Percentiles rank a stretch among this genome's conserved stretches.
phyloP scores from a whole-genome alignment of 2,888 invertebrate genomes.

The Drosophila eohydei region DNA sequence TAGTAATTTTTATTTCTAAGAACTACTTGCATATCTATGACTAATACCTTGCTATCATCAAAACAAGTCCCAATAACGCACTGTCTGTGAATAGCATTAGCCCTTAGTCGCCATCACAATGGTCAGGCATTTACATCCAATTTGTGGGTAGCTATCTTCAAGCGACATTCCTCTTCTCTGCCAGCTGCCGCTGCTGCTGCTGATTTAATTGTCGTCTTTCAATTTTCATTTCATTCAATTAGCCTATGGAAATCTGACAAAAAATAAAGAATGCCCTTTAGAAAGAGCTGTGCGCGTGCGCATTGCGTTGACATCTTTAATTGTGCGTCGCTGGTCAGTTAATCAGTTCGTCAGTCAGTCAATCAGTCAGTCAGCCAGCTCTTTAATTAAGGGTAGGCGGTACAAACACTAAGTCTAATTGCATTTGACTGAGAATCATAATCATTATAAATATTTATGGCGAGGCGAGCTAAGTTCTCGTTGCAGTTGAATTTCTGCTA shows the following conservation, averaged over 20 bases:
- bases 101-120: constrained; percentile 35
- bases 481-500: background rate
- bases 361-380: constrained; percentile 2
- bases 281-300: constrained; percentile 55
- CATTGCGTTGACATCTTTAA: constrained; percentile 58
- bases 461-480: background rate
- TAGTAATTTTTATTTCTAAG: constrained; percentile 28
- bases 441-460: constrained; percentile 7
- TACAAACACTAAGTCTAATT: constrained; percentile 60
- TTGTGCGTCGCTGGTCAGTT: constrained; percentile 47
- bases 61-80: constrained; percentile 39
- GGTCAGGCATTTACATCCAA: constrained; percentile 39
- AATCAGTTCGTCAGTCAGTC: constrained; percentile 15
- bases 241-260: constrained; percentile 71
- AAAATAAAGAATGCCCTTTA: constrained; percentile 10
- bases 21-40: constrained; percentile 24
- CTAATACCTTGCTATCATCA: constrained; percentile 47
- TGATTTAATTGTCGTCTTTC: constrained; percentile 65
- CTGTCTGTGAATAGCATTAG: constrained; percentile 35
- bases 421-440: constrained; percentile 50
- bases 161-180: constrained; percentile 49
- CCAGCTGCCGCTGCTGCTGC: constrained; percentile 13
- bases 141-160: constrained; percentile 16
- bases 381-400: constrained; percentile 73
- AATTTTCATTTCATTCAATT: constrained; percentile 78